Evolutionary conservation across 2,888 invertebrate genomes (phyloP), one percentile per base, ranked within the genome.

Genomic region (Agapostemon virescens): DNA sequence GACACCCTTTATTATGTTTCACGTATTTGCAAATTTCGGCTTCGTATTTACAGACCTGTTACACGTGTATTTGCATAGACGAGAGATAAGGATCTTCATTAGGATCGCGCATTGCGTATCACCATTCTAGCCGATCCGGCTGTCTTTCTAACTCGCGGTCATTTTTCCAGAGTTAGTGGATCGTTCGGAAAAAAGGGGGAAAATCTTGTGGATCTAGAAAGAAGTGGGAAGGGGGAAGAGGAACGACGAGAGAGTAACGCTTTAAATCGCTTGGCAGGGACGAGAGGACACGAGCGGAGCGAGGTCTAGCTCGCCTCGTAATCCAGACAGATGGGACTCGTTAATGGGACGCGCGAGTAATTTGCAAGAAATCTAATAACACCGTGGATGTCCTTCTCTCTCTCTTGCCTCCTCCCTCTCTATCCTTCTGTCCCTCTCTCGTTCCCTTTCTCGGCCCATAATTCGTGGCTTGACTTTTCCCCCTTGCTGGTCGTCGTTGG

Each of bases 331-430:
- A 90, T 89, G 89, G 88, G 87, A 89, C 87, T 89, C 87, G 90
- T 88, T 90, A 90, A 90, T 90, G 89, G 89, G 88, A 89, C 85
- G 87, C 88, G 89, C 89, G 89, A 87, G 88, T 90, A 90, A 90
- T 90, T 90, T 90, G 90, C 89, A 88, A 90, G 90, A 90, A 90
- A 90, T 90, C 89, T 90, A 90, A 90, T 90, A 89, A 90, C 88
- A 86, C 84, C 82, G 84, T 72, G 77, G 83, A 79, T 70, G 69
- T 73, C 79, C 79, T 55, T 79, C 72, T 72, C 81, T 15, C 55
- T 72, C 64, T 33, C 40, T 58, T 26, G 38, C 67, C 2, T 42
- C 68, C 20, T n/a, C 45, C 36, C 26, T 61, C 67, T 11, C 63
- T 71, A 15, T 33, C 42, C 17, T 61, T 20, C 58, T 33, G 58